Percentiles rank a stretch among this genome's conserved stretches.
Conservation (phyloP, 2,113 vertebrate genomes). For the Grus americana region DNA sequence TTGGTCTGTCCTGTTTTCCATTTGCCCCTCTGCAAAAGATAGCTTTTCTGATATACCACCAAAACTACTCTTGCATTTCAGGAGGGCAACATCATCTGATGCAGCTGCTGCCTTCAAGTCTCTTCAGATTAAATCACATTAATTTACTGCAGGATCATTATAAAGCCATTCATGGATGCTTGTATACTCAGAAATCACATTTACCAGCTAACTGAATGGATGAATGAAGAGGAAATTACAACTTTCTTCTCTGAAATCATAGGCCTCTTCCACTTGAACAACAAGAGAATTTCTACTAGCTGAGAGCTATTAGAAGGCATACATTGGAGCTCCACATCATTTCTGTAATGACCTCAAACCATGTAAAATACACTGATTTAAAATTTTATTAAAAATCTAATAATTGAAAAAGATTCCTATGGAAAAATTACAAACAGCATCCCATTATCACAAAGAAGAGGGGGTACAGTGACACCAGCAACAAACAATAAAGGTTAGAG, state of each 20-base stretch:
- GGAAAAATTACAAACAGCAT: neutral
- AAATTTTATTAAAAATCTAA: neutral
- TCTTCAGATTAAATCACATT: conserved; percentile 66
- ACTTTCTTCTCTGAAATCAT: conserved; percentile 66
- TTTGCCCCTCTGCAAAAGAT: neutral
- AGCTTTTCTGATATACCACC: neutral
- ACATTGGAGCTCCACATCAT: neutral
- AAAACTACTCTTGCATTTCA: neutral
- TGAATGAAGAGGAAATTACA: conserved; percentile 66
- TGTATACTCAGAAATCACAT: conserved; percentile 65
- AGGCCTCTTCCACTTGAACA: conserved; percentile 47
- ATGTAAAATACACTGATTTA: neutral
- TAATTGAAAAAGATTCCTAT: neutral
- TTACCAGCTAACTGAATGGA: conserved; percentile 55
- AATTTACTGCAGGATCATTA: conserved; percentile 65
- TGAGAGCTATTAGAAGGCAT: neutral
- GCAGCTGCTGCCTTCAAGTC: conserved; percentile 60
- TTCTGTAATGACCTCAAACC: neutral
- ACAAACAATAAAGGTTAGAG: neutral
- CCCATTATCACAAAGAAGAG: neutral
- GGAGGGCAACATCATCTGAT: neutral
- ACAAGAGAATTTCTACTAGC: conserved; percentile 40
- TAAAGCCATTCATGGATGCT: conserved; percentile 58
- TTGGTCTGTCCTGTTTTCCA: neutral
- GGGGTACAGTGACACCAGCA: neutral